These are phyloP conservation scores for Prochilodus magdalenae DNA, from an alignment of 2,113 vertebrate species.

Conservation along the genomic window DNA sequence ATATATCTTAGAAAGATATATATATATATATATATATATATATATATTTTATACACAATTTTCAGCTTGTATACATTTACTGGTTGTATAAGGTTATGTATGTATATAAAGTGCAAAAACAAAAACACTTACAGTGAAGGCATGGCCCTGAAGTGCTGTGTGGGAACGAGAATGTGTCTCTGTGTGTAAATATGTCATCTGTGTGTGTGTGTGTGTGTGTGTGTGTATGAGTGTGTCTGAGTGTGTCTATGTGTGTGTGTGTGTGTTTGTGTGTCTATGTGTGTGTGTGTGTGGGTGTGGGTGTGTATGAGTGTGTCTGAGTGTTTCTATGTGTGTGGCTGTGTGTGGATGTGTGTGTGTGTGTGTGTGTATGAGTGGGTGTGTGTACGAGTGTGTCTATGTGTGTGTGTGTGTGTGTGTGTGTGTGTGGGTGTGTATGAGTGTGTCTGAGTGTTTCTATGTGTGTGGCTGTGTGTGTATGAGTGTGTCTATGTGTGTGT, in stretches of 20 bases:
- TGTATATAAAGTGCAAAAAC: constrained; percentile 82
- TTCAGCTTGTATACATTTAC: constrained; percentile 72
- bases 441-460: constrained; percentile 31
- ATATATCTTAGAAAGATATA: constrained; percentile 58
- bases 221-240: no score
- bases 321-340: no score
- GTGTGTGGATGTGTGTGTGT: constrained; percentile 48
- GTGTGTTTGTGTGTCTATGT: constrained; percentile 47
- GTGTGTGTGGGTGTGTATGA: constrained; percentile 27
- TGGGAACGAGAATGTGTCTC: constrained; percentile 42
- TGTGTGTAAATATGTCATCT: constrained; percentile 9
- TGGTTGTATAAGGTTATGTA: constrained; percentile 72
- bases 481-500: constrained; percentile 53
- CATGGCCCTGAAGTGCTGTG: constrained; percentile 72
- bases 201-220: constrained; percentile 43
- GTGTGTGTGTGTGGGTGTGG: constrained; percentile 30
- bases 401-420: constrained; percentile 31
- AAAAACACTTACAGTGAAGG: constrained; percentile 72
- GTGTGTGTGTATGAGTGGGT: constrained; percentile 2
- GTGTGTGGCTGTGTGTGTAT: constrained; percentile 46
- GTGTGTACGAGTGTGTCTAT: constrained; percentile 47
- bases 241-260: constrained; percentile 31
- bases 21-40: constrained; percentile 58
- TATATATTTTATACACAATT: constrained; percentile 69
- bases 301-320: constrained; percentile 26